Evolutionary conservation across 2,888 invertebrate genomes (phyloP).

Genomic region (Watsonalla cultraria): DNA sequence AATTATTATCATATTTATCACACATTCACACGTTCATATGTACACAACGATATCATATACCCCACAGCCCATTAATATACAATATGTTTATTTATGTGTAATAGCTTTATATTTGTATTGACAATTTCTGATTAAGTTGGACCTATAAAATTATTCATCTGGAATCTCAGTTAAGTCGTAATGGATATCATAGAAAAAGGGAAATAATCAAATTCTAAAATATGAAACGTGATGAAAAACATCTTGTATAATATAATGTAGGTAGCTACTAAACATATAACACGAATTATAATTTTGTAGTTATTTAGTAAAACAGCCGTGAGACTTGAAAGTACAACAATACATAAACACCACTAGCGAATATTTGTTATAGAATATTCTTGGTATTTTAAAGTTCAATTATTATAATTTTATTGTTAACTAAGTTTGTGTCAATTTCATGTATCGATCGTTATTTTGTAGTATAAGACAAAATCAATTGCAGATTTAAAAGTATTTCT

Average conservation of each 20-base stretch:
- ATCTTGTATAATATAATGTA: no score
- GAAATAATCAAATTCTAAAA: no score
- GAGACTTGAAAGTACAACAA: slow-evolving; percentile 56
- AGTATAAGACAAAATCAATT: slow-evolving; percentile 21
- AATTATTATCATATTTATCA: neutral
- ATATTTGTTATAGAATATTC: slow-evolving; percentile 73
- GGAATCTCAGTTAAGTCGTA: no score
- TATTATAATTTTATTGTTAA: slow-evolving; percentile 35
- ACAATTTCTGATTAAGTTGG: no score
- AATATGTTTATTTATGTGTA: no score
- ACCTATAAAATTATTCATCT: no score
- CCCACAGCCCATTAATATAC: no score
- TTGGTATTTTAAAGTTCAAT: slow-evolving; percentile 37
- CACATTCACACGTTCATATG: no score
- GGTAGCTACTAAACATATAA: neutral
- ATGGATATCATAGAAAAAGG: no score
- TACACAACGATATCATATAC: no score
- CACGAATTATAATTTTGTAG: slow-evolving; percentile 27
- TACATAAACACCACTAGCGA: slow-evolving; percentile 48
- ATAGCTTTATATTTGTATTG: no score
- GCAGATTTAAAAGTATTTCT: slow-evolving; percentile 11
- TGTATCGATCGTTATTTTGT: slow-evolving; percentile 36
- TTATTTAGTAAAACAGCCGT: slow-evolving; percentile 34
- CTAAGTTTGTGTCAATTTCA: slow-evolving; percentile 55
- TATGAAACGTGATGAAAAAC: no score